Evolutionary conservation across 2,888 invertebrate genomes (phyloP), one percentile per base, ranked within the genome.

Genomic region (Lasiommata megera): DNA sequence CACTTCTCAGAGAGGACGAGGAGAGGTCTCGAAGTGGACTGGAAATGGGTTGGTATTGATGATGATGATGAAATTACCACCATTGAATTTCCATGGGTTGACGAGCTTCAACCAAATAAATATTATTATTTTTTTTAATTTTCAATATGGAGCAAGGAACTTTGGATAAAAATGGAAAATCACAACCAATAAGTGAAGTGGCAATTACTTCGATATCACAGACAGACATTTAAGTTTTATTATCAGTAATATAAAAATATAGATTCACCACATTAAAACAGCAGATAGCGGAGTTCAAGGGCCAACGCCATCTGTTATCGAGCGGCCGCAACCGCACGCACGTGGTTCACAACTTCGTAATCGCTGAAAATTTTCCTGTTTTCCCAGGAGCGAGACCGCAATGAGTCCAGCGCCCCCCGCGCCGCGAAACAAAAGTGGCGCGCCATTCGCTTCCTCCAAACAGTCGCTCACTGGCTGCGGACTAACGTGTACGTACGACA

Each of bases 381-480:
- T 89, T 87, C 88, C 85, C 90, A 90, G 90, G 88, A 88, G 87
- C 79, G 90, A 89, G 66, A 76, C 79, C 74, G 79, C 88, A 61
- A 84, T 87, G 87, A 80, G 83, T 75, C 85, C 88, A 72, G 79
- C 84, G 77, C 85, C 84, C 83, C 84, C 84, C 83, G 74, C 85
- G 67, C 72, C 69, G 18, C 73, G 74, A 63, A 81, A 88, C 84
- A 90, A 88, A 89, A 90, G 64, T 69, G 70, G 72, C 78, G 72
- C 69, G 62, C 60, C 74, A 53, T 55, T 59, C 75, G 72, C 63
- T 61, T 59, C 67, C 65, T 70, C 50, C 78, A 83, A 79, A 67
- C 90, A 89, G 90, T 88, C 83, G 77, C 70, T 71, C 67, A 58
- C 68, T 58, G 70, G 64, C 64, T 64, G 70, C 73, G 78, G 71